Evolutionary conservation across 2,113 vertebrate genomes (phyloP).

Genomic region (Nycticebus coucang): DNA sequence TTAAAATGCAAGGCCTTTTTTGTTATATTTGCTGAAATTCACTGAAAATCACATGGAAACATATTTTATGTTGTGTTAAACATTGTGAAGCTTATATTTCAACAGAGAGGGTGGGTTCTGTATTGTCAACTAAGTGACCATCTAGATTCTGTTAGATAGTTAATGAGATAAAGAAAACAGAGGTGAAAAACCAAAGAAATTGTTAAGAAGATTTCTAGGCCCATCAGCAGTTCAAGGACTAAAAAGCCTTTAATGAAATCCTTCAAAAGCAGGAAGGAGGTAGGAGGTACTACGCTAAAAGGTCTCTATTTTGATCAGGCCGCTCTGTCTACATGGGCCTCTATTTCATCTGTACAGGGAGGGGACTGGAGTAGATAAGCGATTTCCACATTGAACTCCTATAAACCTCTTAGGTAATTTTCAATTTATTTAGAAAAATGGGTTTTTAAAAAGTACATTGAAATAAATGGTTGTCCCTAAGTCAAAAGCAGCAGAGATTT

Average conservation of each 20-base stretch:
- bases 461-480: not conserved
- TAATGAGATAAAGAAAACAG: not conserved
- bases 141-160: not conserved
- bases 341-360: not conserved
- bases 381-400: not conserved
- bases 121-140: not conserved
- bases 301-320: not conserved
- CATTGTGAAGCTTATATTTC: not conserved
- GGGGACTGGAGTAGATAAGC: not conserved
- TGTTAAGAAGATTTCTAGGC: not conserved
- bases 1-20: not conserved
- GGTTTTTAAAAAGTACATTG: conserved; percentile 8
- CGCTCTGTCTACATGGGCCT: not conserved
- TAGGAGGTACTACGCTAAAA: not conserved
- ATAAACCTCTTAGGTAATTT: not conserved
- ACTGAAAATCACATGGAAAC: not conserved
- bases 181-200: not conserved
- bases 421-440: conserved; percentile 43
- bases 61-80: not conserved
- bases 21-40: not conserved
- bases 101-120: not conserved
- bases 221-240: not conserved
- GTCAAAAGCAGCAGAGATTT: not conserved
- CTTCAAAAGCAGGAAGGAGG: not conserved
- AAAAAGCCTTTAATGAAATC: not conserved